These are phyloP conservation scores for Ageneiosus marmoratus DNA, from an alignment of 2,113 vertebrate species.

Conservation along the genomic window DNA sequence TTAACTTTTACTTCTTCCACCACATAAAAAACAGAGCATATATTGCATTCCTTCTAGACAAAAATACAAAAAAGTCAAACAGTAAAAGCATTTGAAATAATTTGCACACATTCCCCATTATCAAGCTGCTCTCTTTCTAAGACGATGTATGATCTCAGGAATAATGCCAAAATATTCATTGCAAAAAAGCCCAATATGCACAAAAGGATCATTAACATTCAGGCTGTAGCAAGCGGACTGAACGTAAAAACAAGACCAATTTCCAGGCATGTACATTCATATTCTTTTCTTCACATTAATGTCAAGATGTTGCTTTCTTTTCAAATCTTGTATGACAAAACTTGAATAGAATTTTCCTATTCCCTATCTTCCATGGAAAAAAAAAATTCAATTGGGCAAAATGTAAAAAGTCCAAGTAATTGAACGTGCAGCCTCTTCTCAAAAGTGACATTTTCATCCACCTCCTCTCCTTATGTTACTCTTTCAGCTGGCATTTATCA, in stretches of 20 bases:
- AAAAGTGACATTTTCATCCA: constrained; percentile 40
- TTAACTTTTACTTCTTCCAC: no score
- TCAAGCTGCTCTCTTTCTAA: neutral
- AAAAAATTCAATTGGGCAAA: neutral
- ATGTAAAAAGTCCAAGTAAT: neutral
- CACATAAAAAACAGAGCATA: neutral
- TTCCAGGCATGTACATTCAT: neutral
- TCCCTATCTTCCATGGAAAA: neutral
- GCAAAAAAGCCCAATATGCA: neutral
- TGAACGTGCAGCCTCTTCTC: neutral
- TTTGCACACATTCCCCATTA: neutral
- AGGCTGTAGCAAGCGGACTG: neutral
- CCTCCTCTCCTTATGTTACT: constrained; percentile 22
- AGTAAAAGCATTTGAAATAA: neutral
- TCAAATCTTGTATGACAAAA: neutral
- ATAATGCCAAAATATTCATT: neutral
- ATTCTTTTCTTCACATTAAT: neutral
- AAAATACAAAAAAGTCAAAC: neutral
- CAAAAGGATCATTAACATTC: neutral
- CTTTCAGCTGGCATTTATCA: constrained; percentile 41
- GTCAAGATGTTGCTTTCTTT: neutral
- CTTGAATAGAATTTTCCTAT: neutral
- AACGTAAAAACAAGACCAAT: neutral
- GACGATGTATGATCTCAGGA: neutral
- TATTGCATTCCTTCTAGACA: neutral